phyloP scores from a whole-genome alignment of 2,797 vertebrate species.

The Helicolenus hilgendorfi region DNA sequence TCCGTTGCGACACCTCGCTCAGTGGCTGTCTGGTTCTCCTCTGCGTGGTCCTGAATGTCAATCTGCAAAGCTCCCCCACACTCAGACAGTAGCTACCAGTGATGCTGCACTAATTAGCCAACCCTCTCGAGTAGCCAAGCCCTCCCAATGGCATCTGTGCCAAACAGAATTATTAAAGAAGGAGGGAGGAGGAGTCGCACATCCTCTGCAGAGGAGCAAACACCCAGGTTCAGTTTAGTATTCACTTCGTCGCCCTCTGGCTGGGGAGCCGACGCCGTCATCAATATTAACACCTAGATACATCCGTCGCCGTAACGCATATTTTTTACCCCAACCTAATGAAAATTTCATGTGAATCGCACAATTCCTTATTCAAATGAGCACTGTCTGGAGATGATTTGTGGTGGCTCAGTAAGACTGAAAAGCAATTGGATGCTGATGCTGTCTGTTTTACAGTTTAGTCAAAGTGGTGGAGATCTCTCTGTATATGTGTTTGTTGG shows the following conservation, averaged over 20 bases:
- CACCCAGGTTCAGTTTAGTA: slow-evolving; percentile 68
- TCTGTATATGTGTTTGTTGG: neutral
- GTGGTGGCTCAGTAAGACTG: slow-evolving; percentile 32
- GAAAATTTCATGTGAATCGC: slow-evolving; percentile 79
- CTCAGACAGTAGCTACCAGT: slow-evolving; percentile 74
- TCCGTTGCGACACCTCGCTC: slow-evolving; percentile 50
- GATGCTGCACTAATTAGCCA: slow-evolving; percentile 84
- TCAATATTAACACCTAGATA: slow-evolving; percentile 81
- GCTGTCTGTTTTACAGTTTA: slow-evolving; percentile 17
- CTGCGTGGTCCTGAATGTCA: slow-evolving; percentile 79
- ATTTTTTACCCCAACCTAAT: slow-evolving; percentile 64
- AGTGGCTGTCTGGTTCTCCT: slow-evolving; percentile 76
- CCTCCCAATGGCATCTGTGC: slow-evolving; percentile 76
- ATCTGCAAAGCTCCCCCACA: slow-evolving; percentile 65
- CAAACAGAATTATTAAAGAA: slow-evolving; percentile 86
- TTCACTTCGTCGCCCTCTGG: slow-evolving; percentile 64
- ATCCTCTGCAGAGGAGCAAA: slow-evolving; percentile 73
- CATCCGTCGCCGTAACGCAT: slow-evolving; percentile 50
- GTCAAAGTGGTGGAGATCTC: neutral
- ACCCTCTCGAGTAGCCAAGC: slow-evolving; percentile 72
- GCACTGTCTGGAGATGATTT: slow-evolving; percentile 54
- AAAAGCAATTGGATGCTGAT: slow-evolving; percentile 27
- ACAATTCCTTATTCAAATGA: slow-evolving; percentile 78
- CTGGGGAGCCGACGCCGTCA: slow-evolving; percentile 54
- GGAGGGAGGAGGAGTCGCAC: slow-evolving; percentile 58